Percentiles rank a stretch among this genome's conserved stretches.
Evolutionary conservation across 1,140 invertebrate genomes (phyloP).

Genomic region (Leptopilina clavipes): DNA sequence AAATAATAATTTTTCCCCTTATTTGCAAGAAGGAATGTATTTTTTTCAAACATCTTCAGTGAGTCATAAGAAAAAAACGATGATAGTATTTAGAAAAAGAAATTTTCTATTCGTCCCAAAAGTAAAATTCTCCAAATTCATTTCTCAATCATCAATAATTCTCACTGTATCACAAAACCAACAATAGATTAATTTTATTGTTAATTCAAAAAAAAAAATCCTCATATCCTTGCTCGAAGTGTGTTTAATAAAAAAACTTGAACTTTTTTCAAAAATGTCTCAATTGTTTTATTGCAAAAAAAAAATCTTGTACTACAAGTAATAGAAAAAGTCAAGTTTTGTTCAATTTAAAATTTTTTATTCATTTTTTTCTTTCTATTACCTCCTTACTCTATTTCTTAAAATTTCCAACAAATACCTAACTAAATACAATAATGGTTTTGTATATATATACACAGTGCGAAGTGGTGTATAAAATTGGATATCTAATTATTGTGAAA

Average conservation of each 20-base stretch:
- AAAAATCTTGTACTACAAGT: constrained; percentile 18
- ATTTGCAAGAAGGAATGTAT: too few relatives aligned
- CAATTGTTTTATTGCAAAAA: constrained; percentile 38
- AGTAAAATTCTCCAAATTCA: background rate
- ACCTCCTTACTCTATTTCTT: background rate
- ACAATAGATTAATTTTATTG: background rate
- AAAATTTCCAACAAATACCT: constrained; percentile 1
- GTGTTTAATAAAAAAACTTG: constrained; percentile 26
- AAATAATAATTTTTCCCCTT: too few relatives aligned
- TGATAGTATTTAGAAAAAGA: background rate
- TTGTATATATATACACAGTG: constrained; percentile 9
- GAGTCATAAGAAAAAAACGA: too few relatives aligned
- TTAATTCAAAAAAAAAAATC: background rate
- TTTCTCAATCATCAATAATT: background rate
- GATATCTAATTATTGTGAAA: background rate
- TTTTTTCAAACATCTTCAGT: too few relatives aligned
- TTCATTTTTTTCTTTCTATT: background rate
- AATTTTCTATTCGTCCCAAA: background rate
- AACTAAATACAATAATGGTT: constrained; percentile 24
- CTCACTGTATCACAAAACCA: background rate
- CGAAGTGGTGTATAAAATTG: constrained; percentile 3
- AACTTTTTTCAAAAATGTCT: constrained; percentile 41
- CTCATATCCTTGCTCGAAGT: constrained; percentile 5
- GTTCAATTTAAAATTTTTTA: background rate
- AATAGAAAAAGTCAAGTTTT: too few relatives aligned